Conservation (phyloP, 1,140 invertebrate species). For the fruit fly (Drosophila melanogaster) region Release_6_plus_ISO1_MT NT_037436.4:14869501-14870000, state of each 20-base stretch:
- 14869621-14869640: constrained; percentile 26
- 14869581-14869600: constrained; percentile 41
- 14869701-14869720: constrained; percentile 94
- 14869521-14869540: constrained; percentile 41
- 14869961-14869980: too few relatives aligned
- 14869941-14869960: too few relatives aligned
- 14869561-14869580: constrained; percentile 21
- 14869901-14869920: too few relatives aligned
- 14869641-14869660: constrained; percentile 26
- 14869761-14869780: constrained; percentile 3
- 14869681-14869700: constrained; percentile 93
- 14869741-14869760: constrained; percentile 15
- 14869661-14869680: constrained; percentile 86
- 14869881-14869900: not conserved
- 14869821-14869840: constrained; percentile 22
- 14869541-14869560: constrained; percentile 36
- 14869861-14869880: constrained; percentile 3
- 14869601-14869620: constrained; percentile 33
- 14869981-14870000: too few relatives aligned
- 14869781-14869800: constrained; percentile 6
- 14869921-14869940: too few relatives aligned
- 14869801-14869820: constrained; percentile 10
- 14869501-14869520: constrained; percentile 66
- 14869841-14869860: constrained; percentile 4
- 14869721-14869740: constrained; percentile 37